phyloP scores from a whole-genome alignment of 2,888 invertebrate species.

The Artemia sp. region DNA sequence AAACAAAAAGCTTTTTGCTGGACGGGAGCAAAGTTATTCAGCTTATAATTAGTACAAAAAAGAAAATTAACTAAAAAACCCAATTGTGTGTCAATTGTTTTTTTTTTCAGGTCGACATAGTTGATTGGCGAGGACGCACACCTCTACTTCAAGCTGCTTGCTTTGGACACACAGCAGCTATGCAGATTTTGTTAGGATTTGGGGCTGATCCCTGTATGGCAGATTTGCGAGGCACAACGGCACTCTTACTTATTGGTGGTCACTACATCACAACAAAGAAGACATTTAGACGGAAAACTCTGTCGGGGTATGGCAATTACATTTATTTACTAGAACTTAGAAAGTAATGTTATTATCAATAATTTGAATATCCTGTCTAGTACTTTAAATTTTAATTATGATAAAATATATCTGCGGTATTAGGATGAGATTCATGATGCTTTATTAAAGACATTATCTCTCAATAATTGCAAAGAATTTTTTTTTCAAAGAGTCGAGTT shows the following conservation, averaged over 20 bases:
- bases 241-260: slow-evolving; percentile 38
- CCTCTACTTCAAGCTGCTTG: slow-evolving; percentile 44
- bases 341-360: too few species aligned
- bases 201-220: slow-evolving; percentile 36
- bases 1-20: too few species aligned
- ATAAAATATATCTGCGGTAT: too few species aligned
- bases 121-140: slow-evolving; percentile 39
- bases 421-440: too few species aligned
- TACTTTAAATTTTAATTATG: too few species aligned
- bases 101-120: slow-evolving; percentile 33
- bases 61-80: too few species aligned
- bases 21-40: too few species aligned
- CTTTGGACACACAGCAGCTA: slow-evolving; percentile 37
- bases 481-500: too few species aligned
- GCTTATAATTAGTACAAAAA: too few species aligned
- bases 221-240: slow-evolving; percentile 36
- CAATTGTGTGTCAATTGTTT: not conserved
- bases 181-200: slow-evolving; percentile 37
- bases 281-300: slow-evolving; percentile 30
- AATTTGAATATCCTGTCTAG: too few species aligned
- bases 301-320: not conserved
- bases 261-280: slow-evolving; percentile 27
- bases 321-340: not conserved
- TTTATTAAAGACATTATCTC: too few species aligned
- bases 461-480: too few species aligned